A percentile compares a stretch with the other conserved stretches of the same genome.
phyloP scores from a whole-genome alignment of 1,140 invertebrate genomes.

The Linepithema humile region DNA sequence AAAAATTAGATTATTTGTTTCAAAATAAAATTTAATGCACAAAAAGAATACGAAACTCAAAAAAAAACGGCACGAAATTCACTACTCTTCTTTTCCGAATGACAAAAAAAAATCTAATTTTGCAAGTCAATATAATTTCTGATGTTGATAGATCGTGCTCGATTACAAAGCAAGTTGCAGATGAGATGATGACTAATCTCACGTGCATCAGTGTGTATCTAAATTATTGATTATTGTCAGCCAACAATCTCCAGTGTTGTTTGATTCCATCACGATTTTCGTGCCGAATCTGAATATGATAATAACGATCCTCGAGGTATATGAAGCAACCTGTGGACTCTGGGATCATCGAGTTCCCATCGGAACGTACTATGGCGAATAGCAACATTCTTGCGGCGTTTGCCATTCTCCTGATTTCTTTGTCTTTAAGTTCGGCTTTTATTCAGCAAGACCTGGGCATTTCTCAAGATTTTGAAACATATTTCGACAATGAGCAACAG shows the following conservation, averaged over 20 bases:
- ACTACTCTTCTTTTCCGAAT: too few species aligned
- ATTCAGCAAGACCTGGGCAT: neutral
- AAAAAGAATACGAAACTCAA: too few species aligned
- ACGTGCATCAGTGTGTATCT: constrained; percentile 5
- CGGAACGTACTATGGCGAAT: constrained; percentile 40
- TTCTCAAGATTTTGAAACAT: neutral
- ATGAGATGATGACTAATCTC: constrained; percentile 22
- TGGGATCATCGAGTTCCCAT: constrained; percentile 14
- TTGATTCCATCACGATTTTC: constrained; percentile 56
- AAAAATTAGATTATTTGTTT: too few species aligned
- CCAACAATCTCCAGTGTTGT: constrained; percentile 54
- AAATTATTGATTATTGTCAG: constrained; percentile 1
- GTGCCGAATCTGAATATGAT: constrained; percentile 52
- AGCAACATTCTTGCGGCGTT: neutral
- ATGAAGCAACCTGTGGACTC: constrained; percentile 26
- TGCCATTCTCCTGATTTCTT: constrained; percentile 1
- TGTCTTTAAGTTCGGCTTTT: constrained; percentile 5
- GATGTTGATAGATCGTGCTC: constrained; percentile 48
- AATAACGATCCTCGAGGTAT: constrained; percentile 42
- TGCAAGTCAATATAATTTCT: too few species aligned
- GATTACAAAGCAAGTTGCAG: neutral
- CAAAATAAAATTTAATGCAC: too few species aligned
- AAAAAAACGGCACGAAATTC: too few species aligned
- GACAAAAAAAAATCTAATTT: too few species aligned
- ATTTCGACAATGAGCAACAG: neutral